Evolutionary conservation across 2,797 vertebrate genomes (phyloP).

Genomic region (Miichthys miiuy): DNA sequence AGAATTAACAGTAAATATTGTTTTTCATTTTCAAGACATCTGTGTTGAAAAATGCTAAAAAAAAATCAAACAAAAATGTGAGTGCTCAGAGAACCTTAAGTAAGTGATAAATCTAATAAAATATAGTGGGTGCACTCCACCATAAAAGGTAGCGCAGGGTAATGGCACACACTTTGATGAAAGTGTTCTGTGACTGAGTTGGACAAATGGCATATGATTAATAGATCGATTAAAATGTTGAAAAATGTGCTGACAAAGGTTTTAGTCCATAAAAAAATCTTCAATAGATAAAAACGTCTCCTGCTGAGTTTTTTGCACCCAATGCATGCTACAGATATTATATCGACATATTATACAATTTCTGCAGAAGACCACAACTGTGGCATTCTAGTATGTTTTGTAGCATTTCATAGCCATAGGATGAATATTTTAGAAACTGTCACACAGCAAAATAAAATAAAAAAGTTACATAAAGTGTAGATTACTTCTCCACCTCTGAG

Average conservation of each 20-base stretch:
- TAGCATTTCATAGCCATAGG: background rate
- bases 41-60: background rate
- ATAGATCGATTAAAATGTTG: constrained; percentile 25
- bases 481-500: background rate
- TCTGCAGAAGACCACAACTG: too few species aligned
- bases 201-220: constrained; percentile 37
- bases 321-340: background rate
- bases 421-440: background rate
- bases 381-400: background rate
- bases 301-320: background rate
- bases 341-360: background rate
- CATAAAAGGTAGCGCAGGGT: constrained; percentile 26
- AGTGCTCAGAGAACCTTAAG: constrained; percentile 7
- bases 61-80: background rate
- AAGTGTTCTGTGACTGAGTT: constrained; percentile 28
- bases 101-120: constrained; percentile 19
- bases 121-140: constrained; percentile 14
- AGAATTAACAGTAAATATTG: background rate
- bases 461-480: background rate
- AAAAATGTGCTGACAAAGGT: constrained; percentile 6
- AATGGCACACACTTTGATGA: constrained; percentile 40
- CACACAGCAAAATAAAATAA: background rate
- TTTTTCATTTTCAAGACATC: background rate
- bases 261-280: constrained; percentile 17
- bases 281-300: background rate